Conservation (phyloP, 2,888 invertebrate genomes). For the Ochropacha duplaris region DNA sequence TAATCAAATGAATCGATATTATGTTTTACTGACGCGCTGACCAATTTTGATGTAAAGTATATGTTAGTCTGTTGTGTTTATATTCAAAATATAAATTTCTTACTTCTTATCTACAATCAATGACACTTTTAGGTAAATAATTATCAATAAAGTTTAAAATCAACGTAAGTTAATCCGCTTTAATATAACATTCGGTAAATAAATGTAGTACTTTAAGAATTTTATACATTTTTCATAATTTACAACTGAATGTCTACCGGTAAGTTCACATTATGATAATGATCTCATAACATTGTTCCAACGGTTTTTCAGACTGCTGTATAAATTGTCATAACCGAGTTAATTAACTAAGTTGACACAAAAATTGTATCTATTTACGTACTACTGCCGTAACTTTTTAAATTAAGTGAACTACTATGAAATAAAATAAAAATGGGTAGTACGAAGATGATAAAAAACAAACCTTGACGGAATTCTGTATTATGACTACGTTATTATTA, state of each 20-base stretch:
- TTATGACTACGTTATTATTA: constrained; percentile 12
- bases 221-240: background rate
- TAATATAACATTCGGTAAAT: background rate
- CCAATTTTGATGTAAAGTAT: no score
- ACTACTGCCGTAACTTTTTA: no score
- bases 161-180: background rate
- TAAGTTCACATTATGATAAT: background rate
- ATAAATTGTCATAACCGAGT: background rate
- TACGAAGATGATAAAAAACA: no score
- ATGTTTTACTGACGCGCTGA: no score
- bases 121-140: background rate
- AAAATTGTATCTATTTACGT: background rate
- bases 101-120: no score
- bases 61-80: no score
- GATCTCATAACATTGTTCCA: constrained; percentile 1
- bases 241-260: background rate
- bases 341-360: background rate
- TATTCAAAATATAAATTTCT: no score
- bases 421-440: background rate
- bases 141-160: background rate
- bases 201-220: background rate
- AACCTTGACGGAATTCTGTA: background rate
- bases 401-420: no score
- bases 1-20: no score
- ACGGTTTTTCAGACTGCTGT: background rate